Conservation (phyloP, 2,113 vertebrate genomes). For the Chitala chitala region DNA sequence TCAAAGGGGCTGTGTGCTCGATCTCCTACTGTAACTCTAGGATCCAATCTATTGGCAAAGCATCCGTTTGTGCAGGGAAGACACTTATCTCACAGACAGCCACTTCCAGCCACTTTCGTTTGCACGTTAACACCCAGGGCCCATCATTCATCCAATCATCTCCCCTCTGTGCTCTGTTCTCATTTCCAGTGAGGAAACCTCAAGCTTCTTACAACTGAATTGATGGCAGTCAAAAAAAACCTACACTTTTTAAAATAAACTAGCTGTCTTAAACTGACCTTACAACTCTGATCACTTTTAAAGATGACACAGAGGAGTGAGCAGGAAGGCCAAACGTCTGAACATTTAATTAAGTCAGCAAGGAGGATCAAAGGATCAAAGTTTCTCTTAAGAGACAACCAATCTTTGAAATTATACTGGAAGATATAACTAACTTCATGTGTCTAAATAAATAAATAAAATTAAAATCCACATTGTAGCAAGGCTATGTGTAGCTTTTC, state of each 20-base stretch:
- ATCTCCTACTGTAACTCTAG: background rate
- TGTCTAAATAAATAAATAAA: slow-evolving; percentile 74
- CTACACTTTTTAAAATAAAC: slow-evolving; percentile 5
- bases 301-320: slow-evolving; percentile 14
- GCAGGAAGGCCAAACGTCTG: slow-evolving; percentile 60
- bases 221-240: background rate
- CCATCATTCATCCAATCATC: slow-evolving; percentile 13
- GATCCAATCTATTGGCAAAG: background rate
- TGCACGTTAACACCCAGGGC: background rate
- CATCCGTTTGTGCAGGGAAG: background rate
- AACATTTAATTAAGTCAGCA: slow-evolving; percentile 69
- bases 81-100: background rate
- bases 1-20: background rate
- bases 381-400: no score
- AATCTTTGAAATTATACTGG: no score
- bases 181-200: background rate
- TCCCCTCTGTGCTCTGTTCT: background rate
- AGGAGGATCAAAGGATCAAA: slow-evolving; percentile 70
- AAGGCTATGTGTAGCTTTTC: background rate
- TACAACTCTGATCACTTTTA: slow-evolving; percentile 29
- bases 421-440: slow-evolving; percentile 56
- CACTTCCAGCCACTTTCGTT: slow-evolving; percentile 5
- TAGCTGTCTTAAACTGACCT: slow-evolving; percentile 24
- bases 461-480: slow-evolving; percentile 56
- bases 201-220: background rate